Percentiles rank a stretch among this genome's conserved stretches.
Evolutionary conservation across 2,888 invertebrate species (phyloP).

Genomic region (Hypena proboscidalis): DNA sequence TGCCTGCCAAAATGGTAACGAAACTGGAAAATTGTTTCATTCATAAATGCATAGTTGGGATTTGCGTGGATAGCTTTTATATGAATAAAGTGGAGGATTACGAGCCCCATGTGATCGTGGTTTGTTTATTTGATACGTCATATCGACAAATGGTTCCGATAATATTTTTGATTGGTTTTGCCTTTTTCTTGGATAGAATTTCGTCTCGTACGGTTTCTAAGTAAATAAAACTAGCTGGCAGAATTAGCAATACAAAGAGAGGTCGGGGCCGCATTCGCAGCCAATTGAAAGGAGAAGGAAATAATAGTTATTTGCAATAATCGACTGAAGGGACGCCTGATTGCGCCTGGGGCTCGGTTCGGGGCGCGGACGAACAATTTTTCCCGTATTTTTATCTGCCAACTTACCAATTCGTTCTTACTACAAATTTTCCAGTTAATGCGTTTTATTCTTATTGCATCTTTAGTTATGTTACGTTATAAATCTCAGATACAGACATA

Average conservation of each 20-base stretch:
- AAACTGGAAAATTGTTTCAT: slow-evolving; percentile 83
- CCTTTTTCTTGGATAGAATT: slow-evolving; percentile 25
- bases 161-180: slow-evolving; percentile 39
- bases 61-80: slow-evolving; percentile 68
- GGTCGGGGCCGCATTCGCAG: slow-evolving; percentile 59
- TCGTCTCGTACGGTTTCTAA: slow-evolving; percentile 38
- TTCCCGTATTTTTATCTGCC: slow-evolving; percentile 66
- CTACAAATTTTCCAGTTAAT: slow-evolving; percentile 38
- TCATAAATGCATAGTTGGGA: slow-evolving; percentile 76
- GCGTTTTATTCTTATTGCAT: slow-evolving; percentile 12
- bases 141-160: slow-evolving; percentile 62
- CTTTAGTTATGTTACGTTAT: slow-evolving; percentile 2
- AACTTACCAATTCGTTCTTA: slow-evolving; percentile 47
- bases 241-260: slow-evolving; percentile 80
- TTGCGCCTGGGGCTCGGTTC: slow-evolving; percentile 72
- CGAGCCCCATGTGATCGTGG: slow-evolving; percentile 60
- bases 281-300: slow-evolving; percentile 75
- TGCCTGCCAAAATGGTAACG: slow-evolving; percentile 74
- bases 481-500: too few relatives aligned
- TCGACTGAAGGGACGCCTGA: slow-evolving; percentile 82
- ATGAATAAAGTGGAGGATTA: slow-evolving; percentile 77
- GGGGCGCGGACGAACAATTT: slow-evolving; percentile 60
- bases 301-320: slow-evolving; percentile 74
- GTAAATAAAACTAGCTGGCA: slow-evolving; percentile 70
- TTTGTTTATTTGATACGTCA: slow-evolving; percentile 43